phyloP scores from a whole-genome alignment of 92 coral and sea anemone genomes.

The Nematostella vectensis region DNA sequence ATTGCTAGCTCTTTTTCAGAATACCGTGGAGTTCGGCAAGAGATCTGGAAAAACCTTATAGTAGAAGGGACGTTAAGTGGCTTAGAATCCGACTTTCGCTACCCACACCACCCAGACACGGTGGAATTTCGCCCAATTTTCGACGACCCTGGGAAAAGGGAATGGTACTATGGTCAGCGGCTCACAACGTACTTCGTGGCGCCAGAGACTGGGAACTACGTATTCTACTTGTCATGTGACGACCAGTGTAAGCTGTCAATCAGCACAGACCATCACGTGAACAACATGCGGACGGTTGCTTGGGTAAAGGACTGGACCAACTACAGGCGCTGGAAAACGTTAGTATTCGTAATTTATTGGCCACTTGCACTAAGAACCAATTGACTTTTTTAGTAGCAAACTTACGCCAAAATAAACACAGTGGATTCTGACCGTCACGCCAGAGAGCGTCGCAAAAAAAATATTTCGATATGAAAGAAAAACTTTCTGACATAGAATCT shows the following conservation, averaged over 20 bases:
- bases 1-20: too few relatives aligned
- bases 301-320: constrained; percentile 9
- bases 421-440: too few relatives aligned
- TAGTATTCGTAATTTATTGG: too few relatives aligned
- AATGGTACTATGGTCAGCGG: constrained; percentile 26
- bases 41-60: constrained; percentile 31
- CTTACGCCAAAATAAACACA: too few relatives aligned
- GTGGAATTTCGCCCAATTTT: constrained; percentile 26
- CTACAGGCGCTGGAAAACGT: constrained; percentile 49
- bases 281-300: constrained; percentile 9
- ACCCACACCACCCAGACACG: constrained; percentile 20
- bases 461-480: too few relatives aligned
- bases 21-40: constrained; percentile 30
- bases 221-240: constrained; percentile 43
- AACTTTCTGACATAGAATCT: too few relatives aligned
- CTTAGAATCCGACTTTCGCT: constrained; percentile 20
- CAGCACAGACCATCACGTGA: constrained; percentile 23
- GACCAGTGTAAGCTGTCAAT: constrained; percentile 39
- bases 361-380: too few relatives aligned
- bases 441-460: too few relatives aligned
- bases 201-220: constrained; percentile 46
- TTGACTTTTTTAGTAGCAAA: too few relatives aligned
- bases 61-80: background rate
- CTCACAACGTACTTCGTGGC: constrained; percentile 35
- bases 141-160: constrained; percentile 40